Percentiles rank a stretch among this genome's conserved stretches.
Conservation (phyloP, 1,140 invertebrate species). For the Drosophila trapezifrons region DNA sequence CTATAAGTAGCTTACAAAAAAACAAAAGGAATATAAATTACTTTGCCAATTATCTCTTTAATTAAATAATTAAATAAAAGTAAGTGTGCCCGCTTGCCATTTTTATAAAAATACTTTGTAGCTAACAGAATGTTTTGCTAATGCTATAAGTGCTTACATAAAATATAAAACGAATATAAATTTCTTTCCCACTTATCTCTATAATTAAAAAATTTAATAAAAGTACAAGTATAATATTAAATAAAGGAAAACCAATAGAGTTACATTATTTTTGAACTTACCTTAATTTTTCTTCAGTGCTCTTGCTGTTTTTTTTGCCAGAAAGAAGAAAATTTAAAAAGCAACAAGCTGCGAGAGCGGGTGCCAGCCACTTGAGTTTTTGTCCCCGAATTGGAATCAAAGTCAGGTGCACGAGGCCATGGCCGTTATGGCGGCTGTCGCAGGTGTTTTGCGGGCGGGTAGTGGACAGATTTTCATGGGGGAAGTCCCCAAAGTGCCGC, state of each 20-base stretch:
- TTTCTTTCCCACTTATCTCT: no score
- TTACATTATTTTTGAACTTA: background rate
- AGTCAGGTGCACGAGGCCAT: slow-evolving; percentile 52
- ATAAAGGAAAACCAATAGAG: background rate
- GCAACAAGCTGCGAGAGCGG: slow-evolving; percentile 24
- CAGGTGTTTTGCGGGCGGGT: background rate
- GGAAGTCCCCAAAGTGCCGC: slow-evolving; percentile 49
- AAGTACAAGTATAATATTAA: background rate
- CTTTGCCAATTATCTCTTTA: no score
- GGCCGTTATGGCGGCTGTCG: slow-evolving; percentile 22
- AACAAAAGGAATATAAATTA: background rate
- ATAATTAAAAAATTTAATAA: no score
- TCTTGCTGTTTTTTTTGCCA: background rate
- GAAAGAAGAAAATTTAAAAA: background rate
- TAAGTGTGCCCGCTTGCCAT: no score
- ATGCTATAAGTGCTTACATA: no score
- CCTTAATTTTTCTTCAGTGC: background rate
- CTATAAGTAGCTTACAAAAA: background rate
- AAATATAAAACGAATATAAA: no score
- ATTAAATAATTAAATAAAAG: no score
- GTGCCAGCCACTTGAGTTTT: slow-evolving; percentile 22
- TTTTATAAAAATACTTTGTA: no score
- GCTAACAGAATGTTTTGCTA: no score
- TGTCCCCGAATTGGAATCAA: slow-evolving; percentile 43
- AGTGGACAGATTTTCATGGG: background rate